Conservation (phyloP, 2,113 vertebrate species). For the Stictonetta naevosa region DNA sequence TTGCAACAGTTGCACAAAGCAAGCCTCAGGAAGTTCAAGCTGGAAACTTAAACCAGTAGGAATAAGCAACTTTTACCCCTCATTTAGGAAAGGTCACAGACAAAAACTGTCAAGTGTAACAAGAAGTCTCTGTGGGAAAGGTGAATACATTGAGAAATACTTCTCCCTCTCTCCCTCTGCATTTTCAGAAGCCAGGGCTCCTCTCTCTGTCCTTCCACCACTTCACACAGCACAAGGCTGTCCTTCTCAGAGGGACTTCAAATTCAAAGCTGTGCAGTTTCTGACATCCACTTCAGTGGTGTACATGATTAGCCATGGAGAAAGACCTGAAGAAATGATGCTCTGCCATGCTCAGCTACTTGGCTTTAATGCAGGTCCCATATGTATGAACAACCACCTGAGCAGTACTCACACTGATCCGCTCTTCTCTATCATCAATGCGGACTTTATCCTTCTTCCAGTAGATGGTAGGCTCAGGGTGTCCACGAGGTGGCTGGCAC, state of each 20-base stretch:
- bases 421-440: conserved; percentile 94
- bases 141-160: neutral
- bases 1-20: neutral
- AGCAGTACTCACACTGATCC: conserved; percentile 88
- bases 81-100: neutral
- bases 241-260: neutral
- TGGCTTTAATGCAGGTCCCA: neutral
- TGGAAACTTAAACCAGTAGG: neutral
- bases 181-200: neutral
- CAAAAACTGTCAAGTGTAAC: neutral
- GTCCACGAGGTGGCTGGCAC: conserved; percentile 94
- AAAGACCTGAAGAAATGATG: neutral
- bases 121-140: rapidly evolving
- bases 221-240: too few species aligned
- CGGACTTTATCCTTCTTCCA: conserved; percentile 98
- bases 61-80: neutral
- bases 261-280: neutral
- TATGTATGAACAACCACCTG: rapidly evolving
- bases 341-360: neutral
- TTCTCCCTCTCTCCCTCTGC: neutral
- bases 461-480: conserved; percentile 96
- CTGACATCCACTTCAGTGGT: neutral
- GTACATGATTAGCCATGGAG: neutral
- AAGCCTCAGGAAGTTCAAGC: neutral
- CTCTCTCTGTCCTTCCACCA: neutral